Evolutionary conservation across 2,113 vertebrate genomes (phyloP).

Genomic region (Phyllostomus discolor): DNA sequence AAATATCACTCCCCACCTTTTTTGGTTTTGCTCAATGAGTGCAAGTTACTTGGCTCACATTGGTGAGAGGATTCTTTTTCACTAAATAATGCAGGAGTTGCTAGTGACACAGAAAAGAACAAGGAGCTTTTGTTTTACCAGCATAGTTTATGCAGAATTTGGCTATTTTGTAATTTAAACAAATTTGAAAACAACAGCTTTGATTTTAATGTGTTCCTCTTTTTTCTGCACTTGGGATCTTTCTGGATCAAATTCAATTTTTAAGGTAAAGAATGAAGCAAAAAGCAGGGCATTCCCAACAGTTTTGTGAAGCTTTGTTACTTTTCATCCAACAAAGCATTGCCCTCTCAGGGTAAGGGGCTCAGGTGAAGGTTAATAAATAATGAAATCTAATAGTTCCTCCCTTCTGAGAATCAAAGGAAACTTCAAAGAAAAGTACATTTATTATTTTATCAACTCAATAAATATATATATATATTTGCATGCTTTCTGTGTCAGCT

Average conservation of each 20-base stretch:
- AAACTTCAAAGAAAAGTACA: neutral
- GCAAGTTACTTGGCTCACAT: neutral
- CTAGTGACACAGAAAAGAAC: neutral
- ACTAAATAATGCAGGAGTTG: constrained; percentile 61
- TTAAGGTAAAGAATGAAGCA: neutral
- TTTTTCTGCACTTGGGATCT: neutral
- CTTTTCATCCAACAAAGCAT: neutral
- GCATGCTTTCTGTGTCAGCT: neutral
- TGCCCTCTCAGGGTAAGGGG: neutral
- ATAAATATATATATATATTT: neutral
- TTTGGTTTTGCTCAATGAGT: neutral
- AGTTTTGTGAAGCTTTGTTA: neutral
- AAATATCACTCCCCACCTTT: neutral
- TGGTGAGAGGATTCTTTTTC: constrained; percentile 26
- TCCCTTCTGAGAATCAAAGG: neutral
- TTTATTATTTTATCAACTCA: neutral
- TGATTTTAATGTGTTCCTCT: neutral
- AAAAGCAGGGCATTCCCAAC: neutral
- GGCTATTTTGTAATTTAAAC: constrained; percentile 19
- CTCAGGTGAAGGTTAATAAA: neutral
- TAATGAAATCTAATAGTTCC: neutral
- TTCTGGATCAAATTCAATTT: neutral
- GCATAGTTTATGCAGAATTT: neutral
- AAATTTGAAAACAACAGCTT: constrained; percentile 10
- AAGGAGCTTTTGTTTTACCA: constrained; percentile 4